phyloP scores from a whole-genome alignment of 2,113 vertebrate genomes.

The Sisor rabdophorus region DNA sequence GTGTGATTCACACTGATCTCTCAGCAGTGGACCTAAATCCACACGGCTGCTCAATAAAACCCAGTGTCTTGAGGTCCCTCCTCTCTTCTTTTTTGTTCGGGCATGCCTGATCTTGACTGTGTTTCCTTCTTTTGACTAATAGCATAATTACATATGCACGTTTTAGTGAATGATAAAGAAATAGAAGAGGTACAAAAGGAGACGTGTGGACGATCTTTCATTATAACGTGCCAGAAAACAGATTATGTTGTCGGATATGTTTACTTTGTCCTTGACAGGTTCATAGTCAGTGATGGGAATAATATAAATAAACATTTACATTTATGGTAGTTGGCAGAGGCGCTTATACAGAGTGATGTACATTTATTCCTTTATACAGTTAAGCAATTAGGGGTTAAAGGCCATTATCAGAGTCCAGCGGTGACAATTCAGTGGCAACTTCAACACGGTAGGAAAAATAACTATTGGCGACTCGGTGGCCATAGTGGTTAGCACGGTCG shows the following conservation, averaged over 20 bases:
- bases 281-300: too few relatives aligned
- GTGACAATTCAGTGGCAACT: too few relatives aligned
- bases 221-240: constrained; percentile 33
- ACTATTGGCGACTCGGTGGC: too few relatives aligned
- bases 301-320: too few relatives aligned
- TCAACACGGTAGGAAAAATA: too few relatives aligned
- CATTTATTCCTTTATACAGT: too few relatives aligned
- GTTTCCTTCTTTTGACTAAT: constrained; percentile 34
- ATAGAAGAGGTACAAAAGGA: neutral
- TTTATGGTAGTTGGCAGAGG: too few relatives aligned
- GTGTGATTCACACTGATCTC: constrained; percentile 20
- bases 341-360: too few relatives aligned
- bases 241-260: neutral
- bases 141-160: constrained; percentile 19
- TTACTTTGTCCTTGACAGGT: neutral
- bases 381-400: too few relatives aligned
- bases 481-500: too few relatives aligned
- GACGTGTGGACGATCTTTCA: constrained; percentile 25
- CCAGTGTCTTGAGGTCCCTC: constrained; percentile 27
- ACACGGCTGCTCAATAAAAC: constrained; percentile 21
- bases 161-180: neutral
- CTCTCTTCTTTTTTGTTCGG: neutral
- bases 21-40: constrained; percentile 9
- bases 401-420: too few relatives aligned
- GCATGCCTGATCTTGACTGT: constrained; percentile 23